Base-by-base conservation (phyloP, 2,888 invertebrate species). In the Prionchulus punctatus region DNA sequence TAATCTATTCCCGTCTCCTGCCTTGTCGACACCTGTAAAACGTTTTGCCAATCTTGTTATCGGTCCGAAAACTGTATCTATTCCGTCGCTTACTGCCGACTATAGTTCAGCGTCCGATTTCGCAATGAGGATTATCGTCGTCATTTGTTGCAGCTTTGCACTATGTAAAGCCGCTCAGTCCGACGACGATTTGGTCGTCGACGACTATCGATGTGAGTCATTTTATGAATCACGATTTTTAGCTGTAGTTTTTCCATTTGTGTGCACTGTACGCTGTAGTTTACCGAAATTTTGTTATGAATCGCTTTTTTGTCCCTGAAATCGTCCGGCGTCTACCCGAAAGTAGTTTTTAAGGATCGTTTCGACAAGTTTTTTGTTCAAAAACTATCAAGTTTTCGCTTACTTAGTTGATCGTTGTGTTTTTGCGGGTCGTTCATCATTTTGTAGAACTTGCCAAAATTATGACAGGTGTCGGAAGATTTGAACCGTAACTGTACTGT, bases 21-120 rank as follows among this genome's bases (percentile, higher is more conserved):
- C n/a, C n/a, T n/a, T n/a, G n/a, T n/a, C n/a, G n/a, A n/a, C n/a
- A n/a, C n/a, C n/a, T n/a, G n/a, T n/a, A n/a, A n/a, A n/a, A n/a
- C n/a, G n/a, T n/a, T n/a, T n/a, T n/a, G n/a, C n/a, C n/a, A n/a
- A n/a, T n/a, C n/a, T n/a, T n/a, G n/a, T n/a, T n/a, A n/a, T n/a
- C n/a, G n/a, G n/a, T n/a, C n/a, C n/a, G n/a, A n/a, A n/a, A n/a
- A n/a, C n/a, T n/a, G n/a, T n/a, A n/a, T n/a, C n/a, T n/a, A n/a
- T n/a, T n/a, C n/a, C n/a, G n/a, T n/a, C n/a, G n/a, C n/a, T n/a
- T 80, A 80, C 7, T 23, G 47, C 21, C 23, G 23, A 36, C 36
- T 18, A 36, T 7, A 12, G 36, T 36, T 7, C 36, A 36, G 36
- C n/a, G n/a, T n/a, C n/a, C n/a, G n/a, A n/a, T n/a, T n/a, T n/a